phyloP scores from a whole-genome alignment of 2,797 vertebrate genomes.

The Mastacembelus armatus region DNA sequence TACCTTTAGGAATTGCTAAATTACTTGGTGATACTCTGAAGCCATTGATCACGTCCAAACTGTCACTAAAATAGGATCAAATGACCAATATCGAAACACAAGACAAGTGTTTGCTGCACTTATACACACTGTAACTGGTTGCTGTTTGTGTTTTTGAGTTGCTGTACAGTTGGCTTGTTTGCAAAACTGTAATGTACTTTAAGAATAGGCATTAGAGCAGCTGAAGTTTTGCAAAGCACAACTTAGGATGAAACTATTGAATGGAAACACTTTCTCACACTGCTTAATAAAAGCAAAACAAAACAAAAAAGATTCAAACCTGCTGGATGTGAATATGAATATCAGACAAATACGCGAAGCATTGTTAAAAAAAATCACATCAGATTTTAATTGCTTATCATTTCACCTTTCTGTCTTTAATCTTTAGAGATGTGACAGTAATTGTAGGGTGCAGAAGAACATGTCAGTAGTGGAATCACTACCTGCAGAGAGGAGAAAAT shows the following conservation, averaged over 20 bases:
- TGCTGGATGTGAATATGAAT: conserved; percentile 24
- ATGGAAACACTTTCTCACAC: conserved; percentile 2
- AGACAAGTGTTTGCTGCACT: neutral
- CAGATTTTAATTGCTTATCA: conserved; percentile 51
- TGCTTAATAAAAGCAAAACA: conserved; percentile 9
- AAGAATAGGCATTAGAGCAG: conserved; percentile 31
- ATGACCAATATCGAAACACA: conserved; percentile 32
- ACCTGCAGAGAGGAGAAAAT: conserved; percentile 52
- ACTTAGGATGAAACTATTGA: conserved; percentile 34
- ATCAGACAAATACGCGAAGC: conserved; percentile 37
- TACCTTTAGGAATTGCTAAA: neutral
- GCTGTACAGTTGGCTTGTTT: conserved; percentile 52
- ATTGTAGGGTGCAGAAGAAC: conserved; percentile 58
- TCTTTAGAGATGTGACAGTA: conserved; percentile 61
- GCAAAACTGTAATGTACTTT: conserved; percentile 7
- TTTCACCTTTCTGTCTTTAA: conserved; percentile 42
- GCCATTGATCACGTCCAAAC: conserved; percentile 23
- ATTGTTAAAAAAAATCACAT: conserved; percentile 38
- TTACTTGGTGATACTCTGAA: no score
- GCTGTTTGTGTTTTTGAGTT: conserved; percentile 40
- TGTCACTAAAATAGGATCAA: conserved; percentile 52
- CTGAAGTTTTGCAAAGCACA: conserved; percentile 25
- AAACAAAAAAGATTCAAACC: conserved; percentile 4
- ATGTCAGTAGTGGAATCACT: conserved; percentile 63
- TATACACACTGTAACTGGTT: conserved; percentile 23